Evolutionary conservation across 2,113 vertebrate genomes (phyloP).

Genomic region (Carettochelys insculpta): DNA sequence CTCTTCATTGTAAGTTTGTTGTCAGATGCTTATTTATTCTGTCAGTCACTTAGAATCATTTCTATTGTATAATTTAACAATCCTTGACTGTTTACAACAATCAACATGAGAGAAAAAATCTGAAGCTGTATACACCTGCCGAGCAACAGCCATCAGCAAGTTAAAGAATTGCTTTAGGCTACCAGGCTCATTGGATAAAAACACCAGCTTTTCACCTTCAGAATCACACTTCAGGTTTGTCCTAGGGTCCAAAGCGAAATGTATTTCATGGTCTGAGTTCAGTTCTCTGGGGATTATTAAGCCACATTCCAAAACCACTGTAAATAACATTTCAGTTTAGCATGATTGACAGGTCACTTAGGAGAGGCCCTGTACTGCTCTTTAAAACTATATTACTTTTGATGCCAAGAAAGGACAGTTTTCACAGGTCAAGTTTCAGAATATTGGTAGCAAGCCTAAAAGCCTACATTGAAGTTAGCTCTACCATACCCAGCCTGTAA

Average conservation of each 20-base stretch:
- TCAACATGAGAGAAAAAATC: neutral
- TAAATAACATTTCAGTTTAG: conserved; percentile 57
- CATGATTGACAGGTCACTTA: conserved; percentile 48
- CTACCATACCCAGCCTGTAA: neutral
- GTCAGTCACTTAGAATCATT: conserved; percentile 21
- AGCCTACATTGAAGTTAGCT: conserved; percentile 47
- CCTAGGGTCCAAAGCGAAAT: conserved; percentile 1
- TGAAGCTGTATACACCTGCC: neutral
- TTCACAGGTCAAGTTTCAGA: conserved; percentile 48
- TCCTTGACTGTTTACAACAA: neutral
- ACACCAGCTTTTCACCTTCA: conserved; percentile 15
- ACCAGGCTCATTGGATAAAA: neutral
- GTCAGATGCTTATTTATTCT: conserved; percentile 34
- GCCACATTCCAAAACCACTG: conserved; percentile 33
- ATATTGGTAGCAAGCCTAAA: conserved; percentile 31
- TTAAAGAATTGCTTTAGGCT: conserved; percentile 10
- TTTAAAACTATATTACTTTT: conserved; percentile 48
- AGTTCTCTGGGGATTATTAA: conserved; percentile 39
- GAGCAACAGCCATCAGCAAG: neutral
- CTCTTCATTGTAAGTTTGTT: conserved; percentile 6
- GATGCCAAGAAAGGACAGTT: conserved; percentile 33
- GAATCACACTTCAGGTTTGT: neutral
- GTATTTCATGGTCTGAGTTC: conserved; percentile 39
- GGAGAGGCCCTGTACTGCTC: neutral
- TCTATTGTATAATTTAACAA: neutral